These are phyloP conservation scores for Virgularia gustaviana DNA, from an alignment of 92 coral and sea anemone genomes.

Conservation along the genomic window DNA sequence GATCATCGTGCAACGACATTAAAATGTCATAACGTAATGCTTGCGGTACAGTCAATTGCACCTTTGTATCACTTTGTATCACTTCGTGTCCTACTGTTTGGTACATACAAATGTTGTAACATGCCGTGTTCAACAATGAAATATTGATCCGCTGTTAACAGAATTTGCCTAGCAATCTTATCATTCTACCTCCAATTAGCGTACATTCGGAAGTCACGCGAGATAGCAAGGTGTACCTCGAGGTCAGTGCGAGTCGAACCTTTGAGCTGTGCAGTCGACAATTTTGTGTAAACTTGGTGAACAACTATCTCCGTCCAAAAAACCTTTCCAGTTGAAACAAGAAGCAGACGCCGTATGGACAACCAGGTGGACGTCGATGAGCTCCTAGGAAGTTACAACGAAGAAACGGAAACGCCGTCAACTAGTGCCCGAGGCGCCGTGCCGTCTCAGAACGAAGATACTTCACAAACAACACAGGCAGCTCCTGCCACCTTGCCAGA, in stretches of 20 bases:
- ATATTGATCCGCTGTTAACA: no score
- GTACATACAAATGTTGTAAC: no score
- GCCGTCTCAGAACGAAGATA: neutral
- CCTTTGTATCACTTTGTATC: no score
- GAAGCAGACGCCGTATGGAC: constrained; percentile 16
- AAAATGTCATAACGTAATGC: no score
- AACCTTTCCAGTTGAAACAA: neutral
- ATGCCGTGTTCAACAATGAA: no score
- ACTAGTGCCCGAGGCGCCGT: constrained; percentile 4
- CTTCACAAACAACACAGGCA: neutral
- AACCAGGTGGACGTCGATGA: neutral
- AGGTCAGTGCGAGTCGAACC: constrained; percentile 47
- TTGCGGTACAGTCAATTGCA: no score
- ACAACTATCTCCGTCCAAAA: no score
- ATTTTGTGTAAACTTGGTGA: constrained; percentile 12
- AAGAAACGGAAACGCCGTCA: neutral
- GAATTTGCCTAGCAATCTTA: no score
- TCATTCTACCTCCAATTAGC: constrained; percentile 64
- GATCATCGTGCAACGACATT: no score
- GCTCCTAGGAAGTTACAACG: neutral
- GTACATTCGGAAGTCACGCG: constrained; percentile 62
- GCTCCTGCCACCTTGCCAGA: constrained; percentile 18
- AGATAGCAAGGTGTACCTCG: constrained; percentile 57
- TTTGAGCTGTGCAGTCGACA: constrained; percentile 1
- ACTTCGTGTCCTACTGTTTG: no score